Evolutionary conservation across 2,797 vertebrate genomes (phyloP).

Genomic region (Tenualosa ilisha): DNA sequence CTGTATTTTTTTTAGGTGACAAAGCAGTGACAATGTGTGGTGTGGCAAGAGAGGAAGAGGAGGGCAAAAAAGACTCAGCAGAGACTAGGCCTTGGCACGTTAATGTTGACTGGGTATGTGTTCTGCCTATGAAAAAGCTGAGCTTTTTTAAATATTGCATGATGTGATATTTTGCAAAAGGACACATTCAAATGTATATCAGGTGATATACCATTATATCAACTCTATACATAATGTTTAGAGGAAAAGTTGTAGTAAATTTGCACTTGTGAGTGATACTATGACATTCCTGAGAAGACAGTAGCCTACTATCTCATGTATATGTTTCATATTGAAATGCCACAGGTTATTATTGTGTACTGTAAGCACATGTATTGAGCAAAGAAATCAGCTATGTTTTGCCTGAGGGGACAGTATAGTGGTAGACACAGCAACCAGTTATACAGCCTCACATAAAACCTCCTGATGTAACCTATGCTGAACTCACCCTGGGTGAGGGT

Average conservation of each 20-base stretch:
- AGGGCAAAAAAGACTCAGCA: not conserved
- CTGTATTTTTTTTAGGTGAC: conserved; percentile 61
- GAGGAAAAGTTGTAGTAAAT: not conserved
- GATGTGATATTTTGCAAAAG: not conserved
- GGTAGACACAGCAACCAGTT: no score
- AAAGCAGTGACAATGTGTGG: conserved; percentile 73
- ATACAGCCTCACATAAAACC: no score
- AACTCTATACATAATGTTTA: no score
- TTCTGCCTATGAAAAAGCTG: not conserved
- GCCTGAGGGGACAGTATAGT: no score
- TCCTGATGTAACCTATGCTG: no score
- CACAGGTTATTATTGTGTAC: not conserved
- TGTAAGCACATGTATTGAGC: no score
- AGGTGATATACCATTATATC: not conserved
- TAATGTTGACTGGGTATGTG: conserved; percentile 51
- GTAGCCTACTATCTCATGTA: not conserved
- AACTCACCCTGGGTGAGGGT: no score
- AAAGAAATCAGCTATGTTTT: no score
- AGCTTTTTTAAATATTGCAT: not conserved
- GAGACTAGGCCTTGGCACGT: conserved; percentile 68
- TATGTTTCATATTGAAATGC: not conserved
- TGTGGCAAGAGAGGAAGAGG: conserved; percentile 65
- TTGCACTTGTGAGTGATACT: not conserved
- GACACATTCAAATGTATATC: not conserved
- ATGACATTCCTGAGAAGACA: not conserved